A percentile compares a stretch with the other conserved stretches of the same genome.
phyloP scores from a whole-genome alignment of 2,888 invertebrate species.

The Frankliniella fusca region DNA sequence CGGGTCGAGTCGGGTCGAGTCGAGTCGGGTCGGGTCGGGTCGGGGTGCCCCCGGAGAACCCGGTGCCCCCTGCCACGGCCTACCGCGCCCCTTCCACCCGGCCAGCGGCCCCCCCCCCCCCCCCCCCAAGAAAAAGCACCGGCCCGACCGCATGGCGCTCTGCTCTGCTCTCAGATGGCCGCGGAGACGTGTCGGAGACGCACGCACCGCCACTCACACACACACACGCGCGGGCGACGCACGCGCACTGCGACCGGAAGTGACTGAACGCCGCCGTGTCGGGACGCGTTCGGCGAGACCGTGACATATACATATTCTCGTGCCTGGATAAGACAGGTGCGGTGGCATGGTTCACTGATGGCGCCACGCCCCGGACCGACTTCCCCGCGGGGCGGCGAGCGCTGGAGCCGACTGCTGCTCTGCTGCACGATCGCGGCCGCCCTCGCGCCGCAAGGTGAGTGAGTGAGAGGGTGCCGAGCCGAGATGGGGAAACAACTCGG shows the following conservation, averaged over 20 bases:
- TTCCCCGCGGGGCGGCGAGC: not conserved
- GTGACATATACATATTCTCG: not conserved
- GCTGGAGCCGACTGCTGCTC: not conserved
- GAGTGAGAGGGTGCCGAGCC: not conserved
- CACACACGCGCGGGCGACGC: not conserved
- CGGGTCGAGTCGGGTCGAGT: too few species aligned
- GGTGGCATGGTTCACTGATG: not conserved
- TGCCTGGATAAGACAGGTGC: not conserved
- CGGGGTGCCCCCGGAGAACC: too few species aligned
- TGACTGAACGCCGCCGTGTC: not conserved
- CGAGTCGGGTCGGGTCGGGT: too few species aligned
- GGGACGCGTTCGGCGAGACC: not conserved
- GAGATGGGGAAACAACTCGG: too few species aligned
- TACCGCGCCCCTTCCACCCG: not conserved
- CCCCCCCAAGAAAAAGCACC: not conserved
- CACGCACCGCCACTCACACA: not conserved
- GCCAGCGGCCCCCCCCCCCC: not conserved
- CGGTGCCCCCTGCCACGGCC: too few species aligned
- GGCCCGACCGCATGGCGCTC: too few species aligned
- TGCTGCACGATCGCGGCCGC: not conserved
- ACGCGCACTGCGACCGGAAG: not conserved
- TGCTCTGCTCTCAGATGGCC: not conserved
- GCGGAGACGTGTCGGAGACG: not conserved
- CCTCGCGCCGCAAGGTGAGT: not conserved
- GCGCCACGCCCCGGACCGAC: not conserved